phyloP scores from a whole-genome alignment of 2,797 vertebrate genomes.

The Parotocinclus haroldoi region DNA sequence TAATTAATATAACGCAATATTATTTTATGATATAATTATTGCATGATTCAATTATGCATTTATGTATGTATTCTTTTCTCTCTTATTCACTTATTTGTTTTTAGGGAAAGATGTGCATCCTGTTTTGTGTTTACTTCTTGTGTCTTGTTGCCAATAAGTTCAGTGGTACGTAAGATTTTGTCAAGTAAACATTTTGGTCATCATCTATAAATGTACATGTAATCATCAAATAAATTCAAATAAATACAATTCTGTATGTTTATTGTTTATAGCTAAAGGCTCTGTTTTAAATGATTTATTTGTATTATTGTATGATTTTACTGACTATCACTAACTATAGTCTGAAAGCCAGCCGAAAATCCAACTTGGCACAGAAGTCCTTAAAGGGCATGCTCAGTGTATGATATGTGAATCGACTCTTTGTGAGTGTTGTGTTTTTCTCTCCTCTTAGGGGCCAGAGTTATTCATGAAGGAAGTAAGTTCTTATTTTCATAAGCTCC shows the following conservation, averaged over 20 bases:
- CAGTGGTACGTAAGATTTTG: conserved; percentile 58
- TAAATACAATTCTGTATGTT: neutral
- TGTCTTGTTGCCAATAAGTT: conserved; percentile 54
- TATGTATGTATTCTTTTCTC: too few species aligned
- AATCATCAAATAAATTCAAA: too few species aligned
- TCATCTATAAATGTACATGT: too few species aligned
- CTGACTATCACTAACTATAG: neutral
- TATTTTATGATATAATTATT: too few species aligned
- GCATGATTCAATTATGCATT: neutral
- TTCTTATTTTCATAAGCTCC: neutral
- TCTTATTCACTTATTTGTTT: conserved; percentile 7
- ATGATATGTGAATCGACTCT: conserved; percentile 65
- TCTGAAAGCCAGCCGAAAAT: conserved; percentile 39
- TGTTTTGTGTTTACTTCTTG: conserved; percentile 54
- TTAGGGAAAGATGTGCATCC: conserved; percentile 59
- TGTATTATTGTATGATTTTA: neutral
- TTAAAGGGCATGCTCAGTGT: conserved; percentile 47
- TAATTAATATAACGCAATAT: neutral
- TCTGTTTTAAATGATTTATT: too few species aligned
- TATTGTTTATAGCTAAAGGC: neutral
- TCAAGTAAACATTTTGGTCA: neutral
- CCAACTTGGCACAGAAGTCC: conserved; percentile 62
- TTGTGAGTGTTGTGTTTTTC: conserved; percentile 57
- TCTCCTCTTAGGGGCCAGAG: conserved; percentile 66
- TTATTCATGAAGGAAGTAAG: conserved; percentile 77